A percentile compares a stretch with the other conserved stretches of the same genome.
Conservation (phyloP, 1,140 invertebrate genomes). For the Ceratitis capitata region DNA sequence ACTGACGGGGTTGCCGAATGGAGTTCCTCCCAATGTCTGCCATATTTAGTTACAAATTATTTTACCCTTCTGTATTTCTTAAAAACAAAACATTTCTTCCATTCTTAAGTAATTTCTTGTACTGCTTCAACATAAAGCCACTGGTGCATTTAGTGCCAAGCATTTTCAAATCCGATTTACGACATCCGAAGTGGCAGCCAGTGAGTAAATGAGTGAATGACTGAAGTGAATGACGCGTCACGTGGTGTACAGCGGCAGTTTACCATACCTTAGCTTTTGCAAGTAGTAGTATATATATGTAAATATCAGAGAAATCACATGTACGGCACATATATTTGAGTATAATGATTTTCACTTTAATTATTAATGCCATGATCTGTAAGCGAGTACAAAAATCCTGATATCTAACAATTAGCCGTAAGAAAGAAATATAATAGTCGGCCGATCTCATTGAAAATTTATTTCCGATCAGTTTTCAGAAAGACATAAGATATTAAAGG, state of each 20-base stretch:
- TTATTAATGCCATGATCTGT: no score
- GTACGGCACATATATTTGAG: no score
- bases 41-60: neutral
- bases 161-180: slow-evolving; percentile 18
- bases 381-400: no score
- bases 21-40: neutral
- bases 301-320: no score
- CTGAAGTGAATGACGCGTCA: neutral
- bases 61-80: neutral
- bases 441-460: no score
- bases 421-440: no score
- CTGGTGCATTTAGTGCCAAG: neutral
- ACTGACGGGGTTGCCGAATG: neutral
- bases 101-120: slow-evolving; percentile 16
- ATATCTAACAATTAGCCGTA: no score
- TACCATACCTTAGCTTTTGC: neutral
- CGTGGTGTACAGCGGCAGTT: neutral
- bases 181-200: neutral
- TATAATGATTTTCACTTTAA: no score
- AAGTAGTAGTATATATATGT: no score
- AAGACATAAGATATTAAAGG: no score
- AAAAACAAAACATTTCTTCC: neutral
- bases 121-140: neutral
- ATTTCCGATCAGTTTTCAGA: no score
- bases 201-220: neutral